phyloP scores from a whole-genome alignment of 1,140 invertebrate genomes.

The Psilanteris sp. region DNA sequence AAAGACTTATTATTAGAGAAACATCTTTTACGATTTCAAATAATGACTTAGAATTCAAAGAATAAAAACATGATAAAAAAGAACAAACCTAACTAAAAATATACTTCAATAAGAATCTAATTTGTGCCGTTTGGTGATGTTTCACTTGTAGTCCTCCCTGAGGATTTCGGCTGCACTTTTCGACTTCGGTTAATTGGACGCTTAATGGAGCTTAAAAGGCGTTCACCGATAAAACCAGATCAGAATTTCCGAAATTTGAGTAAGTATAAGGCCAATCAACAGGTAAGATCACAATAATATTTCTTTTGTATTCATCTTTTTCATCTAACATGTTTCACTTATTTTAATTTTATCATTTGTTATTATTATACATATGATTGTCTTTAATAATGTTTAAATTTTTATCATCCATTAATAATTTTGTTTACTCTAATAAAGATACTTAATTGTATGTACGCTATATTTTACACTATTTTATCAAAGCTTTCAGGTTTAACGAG shows the following conservation, averaged over 20 bases:
- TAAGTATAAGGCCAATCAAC: slow-evolving; percentile 44
- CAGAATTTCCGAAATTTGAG: slow-evolving; percentile 18
- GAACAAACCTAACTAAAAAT: slow-evolving; percentile 49
- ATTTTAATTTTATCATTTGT: background rate
- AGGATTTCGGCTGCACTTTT: slow-evolving; percentile 58
- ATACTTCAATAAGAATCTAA: slow-evolving; percentile 71
- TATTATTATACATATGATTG: no score
- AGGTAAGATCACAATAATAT: slow-evolving; percentile 52
- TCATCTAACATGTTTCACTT: background rate
- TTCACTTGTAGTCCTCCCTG: slow-evolving; percentile 80
- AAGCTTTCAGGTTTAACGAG: slow-evolving; percentile 56
- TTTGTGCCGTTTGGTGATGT: slow-evolving; percentile 79
- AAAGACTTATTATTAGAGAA: slow-evolving; percentile 10
- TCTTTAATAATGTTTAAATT: no score
- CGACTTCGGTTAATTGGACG: slow-evolving; percentile 46
- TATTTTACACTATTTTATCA: slow-evolving; percentile 46
- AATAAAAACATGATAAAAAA: slow-evolving; percentile 50
- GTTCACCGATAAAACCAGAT: slow-evolving; percentile 35
- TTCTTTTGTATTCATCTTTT: background rate
- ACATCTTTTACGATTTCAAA: slow-evolving; percentile 2
- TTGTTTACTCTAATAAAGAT: background rate
- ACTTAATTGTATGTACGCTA: background rate
- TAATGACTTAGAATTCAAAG: slow-evolving; percentile 2
- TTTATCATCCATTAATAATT: no score
- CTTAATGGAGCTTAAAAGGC: slow-evolving; percentile 34